Conservation (phyloP, 2,113 vertebrate species). For the Beaufortia kweichowensis region DNA sequence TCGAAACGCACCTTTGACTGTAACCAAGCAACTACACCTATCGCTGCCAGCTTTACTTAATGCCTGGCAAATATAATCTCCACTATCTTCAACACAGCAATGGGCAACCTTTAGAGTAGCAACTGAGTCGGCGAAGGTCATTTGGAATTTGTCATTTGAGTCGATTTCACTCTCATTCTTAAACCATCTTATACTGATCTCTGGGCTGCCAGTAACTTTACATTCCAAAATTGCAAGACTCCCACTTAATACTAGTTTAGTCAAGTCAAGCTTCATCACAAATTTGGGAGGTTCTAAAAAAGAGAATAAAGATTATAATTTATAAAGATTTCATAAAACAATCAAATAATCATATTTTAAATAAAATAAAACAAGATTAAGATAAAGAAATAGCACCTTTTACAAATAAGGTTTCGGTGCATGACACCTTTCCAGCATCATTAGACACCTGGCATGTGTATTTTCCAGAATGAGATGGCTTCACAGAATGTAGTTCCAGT, state of each 20-base stretch:
- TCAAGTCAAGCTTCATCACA: conserved; percentile 83
- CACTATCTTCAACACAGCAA: conserved; percentile 81
- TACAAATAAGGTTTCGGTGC: conserved; percentile 87
- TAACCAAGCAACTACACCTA: conserved; percentile 84
- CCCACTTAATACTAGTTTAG: conserved; percentile 82
- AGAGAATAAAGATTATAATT: conserved; percentile 63
- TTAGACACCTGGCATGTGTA: conserved; percentile 93
- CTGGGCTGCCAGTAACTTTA: conserved; percentile 88
- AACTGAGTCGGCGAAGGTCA: conserved; percentile 75
- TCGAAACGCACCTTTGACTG: conserved; percentile 88
- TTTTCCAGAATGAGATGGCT: conserved; percentile 83
- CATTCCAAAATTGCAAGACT: conserved; percentile 80
- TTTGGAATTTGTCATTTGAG: conserved; percentile 78
- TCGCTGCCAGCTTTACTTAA: conserved; percentile 94
- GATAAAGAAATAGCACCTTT: conserved; percentile 84
- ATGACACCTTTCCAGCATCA: conserved; percentile 84
- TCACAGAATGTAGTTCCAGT: conserved; percentile 88
- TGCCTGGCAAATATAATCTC: conserved; percentile 89
- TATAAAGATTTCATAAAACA: not conserved
- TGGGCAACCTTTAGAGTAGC: conserved; percentile 77
- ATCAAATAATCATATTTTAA: conserved; percentile 26
- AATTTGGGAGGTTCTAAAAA: conserved; percentile 90
- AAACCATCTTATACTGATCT: conserved; percentile 90
- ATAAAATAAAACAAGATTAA: conserved; percentile 47
- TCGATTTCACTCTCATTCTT: conserved; percentile 87